A percentile compares a stretch with the other conserved stretches of the same genome.
Evolutionary conservation across 2,797 vertebrate genomes (phyloP).

Genomic region (Diplodus sargus): DNA sequence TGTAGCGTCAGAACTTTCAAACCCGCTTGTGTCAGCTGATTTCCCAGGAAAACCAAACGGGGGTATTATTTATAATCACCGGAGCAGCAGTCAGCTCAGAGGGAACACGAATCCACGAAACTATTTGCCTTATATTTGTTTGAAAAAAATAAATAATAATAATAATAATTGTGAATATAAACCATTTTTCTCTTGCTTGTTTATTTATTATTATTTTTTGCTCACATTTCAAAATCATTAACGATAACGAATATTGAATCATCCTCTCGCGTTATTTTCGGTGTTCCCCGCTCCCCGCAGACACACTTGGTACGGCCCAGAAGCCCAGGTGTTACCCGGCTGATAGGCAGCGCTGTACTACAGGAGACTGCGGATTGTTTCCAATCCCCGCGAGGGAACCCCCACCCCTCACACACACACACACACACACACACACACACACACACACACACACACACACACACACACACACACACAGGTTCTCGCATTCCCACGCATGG

Average conservation of each 20-base stretch:
- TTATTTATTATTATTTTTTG: conserved; percentile 19
- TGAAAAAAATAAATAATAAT: too few species aligned
- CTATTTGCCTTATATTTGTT: not conserved
- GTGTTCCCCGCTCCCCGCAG: conserved; percentile 23
- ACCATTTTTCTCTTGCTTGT: not conserved
- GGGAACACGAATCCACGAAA: not conserved
- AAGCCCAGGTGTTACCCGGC: conserved; percentile 58
- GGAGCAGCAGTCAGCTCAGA: too few species aligned
- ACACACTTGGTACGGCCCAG: conserved; percentile 48
- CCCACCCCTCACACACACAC: not conserved
- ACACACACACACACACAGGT: conserved; percentile 10
- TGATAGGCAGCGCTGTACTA: conserved; percentile 62
- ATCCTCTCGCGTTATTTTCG: conserved; percentile 60
- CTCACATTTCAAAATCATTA: not conserved
- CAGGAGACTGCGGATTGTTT: conserved; percentile 76
- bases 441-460: not conserved
- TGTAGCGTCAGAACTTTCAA: conserved; percentile 41
- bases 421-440: not conserved
- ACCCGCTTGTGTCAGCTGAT: conserved; percentile 47
- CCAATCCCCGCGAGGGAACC: conserved; percentile 60
- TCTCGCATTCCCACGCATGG: conserved; percentile 15
- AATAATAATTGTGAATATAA: not conserved
- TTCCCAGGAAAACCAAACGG: not conserved
- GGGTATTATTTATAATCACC: not conserved
- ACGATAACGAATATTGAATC: not conserved